Evolutionary conservation across 2,113 vertebrate species (phyloP).

Genomic region (Gallinago paraguaiae): DNA sequence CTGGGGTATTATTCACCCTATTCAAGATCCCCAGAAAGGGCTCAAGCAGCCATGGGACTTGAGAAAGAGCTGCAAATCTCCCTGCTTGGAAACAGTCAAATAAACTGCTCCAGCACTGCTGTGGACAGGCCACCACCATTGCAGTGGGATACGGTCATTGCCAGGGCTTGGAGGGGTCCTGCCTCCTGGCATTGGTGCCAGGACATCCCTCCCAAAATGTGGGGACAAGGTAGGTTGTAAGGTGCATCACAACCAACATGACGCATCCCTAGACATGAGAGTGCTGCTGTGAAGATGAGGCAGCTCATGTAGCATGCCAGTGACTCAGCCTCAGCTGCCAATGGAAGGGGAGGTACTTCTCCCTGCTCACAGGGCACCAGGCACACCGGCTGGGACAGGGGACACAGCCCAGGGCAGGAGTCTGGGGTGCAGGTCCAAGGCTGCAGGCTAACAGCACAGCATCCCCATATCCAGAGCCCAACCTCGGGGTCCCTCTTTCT

Average conservation of each 20-base stretch:
- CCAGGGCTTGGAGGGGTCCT: rapidly evolving
- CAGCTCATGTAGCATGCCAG: neutral
- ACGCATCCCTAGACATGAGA: rapidly evolving
- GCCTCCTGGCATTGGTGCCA: neutral
- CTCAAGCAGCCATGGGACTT: neutral
- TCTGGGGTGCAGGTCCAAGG: neutral
- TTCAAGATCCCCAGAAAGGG: neutral
- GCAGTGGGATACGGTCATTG: neutral
- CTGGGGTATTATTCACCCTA: rapidly evolving
- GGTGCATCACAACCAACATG: neutral
- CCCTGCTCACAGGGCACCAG: neutral
- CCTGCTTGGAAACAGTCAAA: neutral
- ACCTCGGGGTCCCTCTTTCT: neutral
- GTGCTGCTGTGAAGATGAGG: neutral
- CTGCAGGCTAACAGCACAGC: neutral
- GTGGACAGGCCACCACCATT: neutral
- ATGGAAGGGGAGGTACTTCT: neutral
- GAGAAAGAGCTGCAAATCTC: neutral
- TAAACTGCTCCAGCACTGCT: neutral
- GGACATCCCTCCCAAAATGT: neutral
- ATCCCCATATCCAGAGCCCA: neutral
- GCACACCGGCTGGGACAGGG: neutral
- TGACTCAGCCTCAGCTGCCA: neutral
- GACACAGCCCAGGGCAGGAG: neutral
- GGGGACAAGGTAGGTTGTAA: neutral